A percentile compares a stretch with the other conserved stretches of the same genome.
phyloP scores from a whole-genome alignment of 2,888 invertebrate species.

The Auanema freiburgensis region DNA sequence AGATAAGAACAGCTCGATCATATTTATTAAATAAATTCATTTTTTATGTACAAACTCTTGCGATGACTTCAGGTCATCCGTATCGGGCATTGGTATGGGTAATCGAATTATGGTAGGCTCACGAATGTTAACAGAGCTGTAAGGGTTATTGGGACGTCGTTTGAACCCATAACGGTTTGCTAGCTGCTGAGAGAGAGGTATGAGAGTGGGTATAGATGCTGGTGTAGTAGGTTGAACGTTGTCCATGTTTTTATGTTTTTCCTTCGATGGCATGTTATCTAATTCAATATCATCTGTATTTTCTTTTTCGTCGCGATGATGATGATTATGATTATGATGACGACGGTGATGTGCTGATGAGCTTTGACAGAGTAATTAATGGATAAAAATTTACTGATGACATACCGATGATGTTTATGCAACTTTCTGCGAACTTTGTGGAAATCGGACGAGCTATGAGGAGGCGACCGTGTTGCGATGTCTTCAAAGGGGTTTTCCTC shows the following conservation, averaged over 20 bases:
- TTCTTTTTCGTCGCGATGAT: not conserved
- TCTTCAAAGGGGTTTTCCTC: constrained; percentile 49
- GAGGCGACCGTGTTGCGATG: constrained; percentile 42
- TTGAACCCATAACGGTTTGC: constrained; percentile 2
- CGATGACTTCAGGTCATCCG: no score
- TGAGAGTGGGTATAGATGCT: constrained; percentile 4
- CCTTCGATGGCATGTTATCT: not conserved
- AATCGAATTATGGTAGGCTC: constrained; percentile 33
- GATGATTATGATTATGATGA: constrained; percentile 3
- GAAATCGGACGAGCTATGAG: constrained; percentile 24
- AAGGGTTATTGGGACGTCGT: constrained; percentile 39
- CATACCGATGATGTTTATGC: constrained; percentile 22
- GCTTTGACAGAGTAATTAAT: not conserved
- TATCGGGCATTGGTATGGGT: constrained; percentile 22
- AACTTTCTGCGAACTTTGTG: constrained; percentile 24
- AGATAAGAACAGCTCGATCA: no score
- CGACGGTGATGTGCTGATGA: not conserved
- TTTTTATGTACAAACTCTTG: no score
- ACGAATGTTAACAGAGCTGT: constrained; percentile 24
- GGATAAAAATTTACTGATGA: constrained; percentile 10
- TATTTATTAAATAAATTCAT: no score
- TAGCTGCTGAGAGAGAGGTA: not conserved
- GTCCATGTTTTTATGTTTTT: no score
- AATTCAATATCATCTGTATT: not conserved
- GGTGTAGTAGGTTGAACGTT: no score